Conservation (phyloP, 30 jellyfish, hydroid and myxozoan species). For the Mastigias papua region DNA sequence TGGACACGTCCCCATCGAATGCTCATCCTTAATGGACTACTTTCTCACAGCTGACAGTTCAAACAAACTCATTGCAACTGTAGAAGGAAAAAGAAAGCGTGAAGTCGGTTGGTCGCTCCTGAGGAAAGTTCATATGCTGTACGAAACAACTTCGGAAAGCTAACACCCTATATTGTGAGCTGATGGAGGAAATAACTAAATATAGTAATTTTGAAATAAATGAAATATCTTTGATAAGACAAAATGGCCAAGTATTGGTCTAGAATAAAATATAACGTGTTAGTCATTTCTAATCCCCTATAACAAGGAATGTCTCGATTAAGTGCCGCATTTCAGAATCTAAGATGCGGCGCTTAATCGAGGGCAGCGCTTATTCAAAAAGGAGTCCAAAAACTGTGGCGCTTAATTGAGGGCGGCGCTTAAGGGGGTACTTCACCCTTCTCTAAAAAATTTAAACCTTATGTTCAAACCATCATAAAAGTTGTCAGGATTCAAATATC, state of each 20-base stretch:
- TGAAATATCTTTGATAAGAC: neutral
- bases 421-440: too few species aligned
- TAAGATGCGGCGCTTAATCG: constrained; percentile 2
- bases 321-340: constrained; percentile 9
- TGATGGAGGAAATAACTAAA: constrained; percentile 8
- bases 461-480: too few species aligned
- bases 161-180: neutral
- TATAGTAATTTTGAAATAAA: neutral
- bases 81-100: constrained; percentile 3
- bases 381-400: neutral
- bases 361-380: constrained; percentile 14
- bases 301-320: constrained; percentile 15
- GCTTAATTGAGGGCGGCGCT: neutral
- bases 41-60: constrained; percentile 9
- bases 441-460: too few species aligned
- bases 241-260: constrained; percentile 6
- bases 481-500: too few species aligned
- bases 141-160: neutral
- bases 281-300: constrained; percentile 13
- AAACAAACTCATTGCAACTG: constrained; percentile 9
- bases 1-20: constrained; percentile 4
- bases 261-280: constrained; percentile 7
- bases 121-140: constrained; percentile 3
- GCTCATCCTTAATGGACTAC: neutral
- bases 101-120: constrained; percentile 4